These are phyloP conservation scores for Burhinus oedicnemus DNA, from an alignment of 2,113 vertebrate genomes.

Conservation along the genomic window DNA sequence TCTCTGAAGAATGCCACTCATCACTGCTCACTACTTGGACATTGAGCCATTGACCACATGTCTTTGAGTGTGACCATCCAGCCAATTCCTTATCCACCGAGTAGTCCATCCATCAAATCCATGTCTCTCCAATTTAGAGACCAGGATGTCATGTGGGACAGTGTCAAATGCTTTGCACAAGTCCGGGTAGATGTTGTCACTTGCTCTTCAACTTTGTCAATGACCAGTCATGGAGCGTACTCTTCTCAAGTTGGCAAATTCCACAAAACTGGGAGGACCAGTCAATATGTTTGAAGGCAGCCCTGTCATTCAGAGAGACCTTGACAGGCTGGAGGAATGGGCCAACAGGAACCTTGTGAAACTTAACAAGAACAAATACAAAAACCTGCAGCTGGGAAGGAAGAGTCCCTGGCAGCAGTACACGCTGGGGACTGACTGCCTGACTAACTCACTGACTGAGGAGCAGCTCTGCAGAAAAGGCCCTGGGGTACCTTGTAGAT, in stretches of 20 bases:
- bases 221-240: too few species aligned
- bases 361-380: not conserved
- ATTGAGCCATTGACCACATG: not conserved
- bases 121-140: not conserved
- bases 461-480: not conserved
- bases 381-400: not conserved
- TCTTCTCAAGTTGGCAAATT: not conserved
- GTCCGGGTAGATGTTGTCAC: not conserved
- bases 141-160: not conserved
- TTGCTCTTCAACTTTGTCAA: not conserved
- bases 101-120: not conserved
- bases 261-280: not conserved
- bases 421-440: not conserved
- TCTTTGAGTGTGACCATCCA: not conserved
- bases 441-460: not conserved
- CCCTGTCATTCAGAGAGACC: not conserved
- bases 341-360: not conserved
- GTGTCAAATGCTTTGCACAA: not conserved
- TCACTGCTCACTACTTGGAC: not conserved
- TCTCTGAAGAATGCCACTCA: not conserved
- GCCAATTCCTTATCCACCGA: not conserved
- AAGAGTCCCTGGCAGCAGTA: not conserved
- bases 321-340: not conserved
- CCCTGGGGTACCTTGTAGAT: not conserved
- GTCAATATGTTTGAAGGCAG: not conserved